Conservation (phyloP, 2,888 invertebrate species). For the Habroteleia sp. region DNA sequence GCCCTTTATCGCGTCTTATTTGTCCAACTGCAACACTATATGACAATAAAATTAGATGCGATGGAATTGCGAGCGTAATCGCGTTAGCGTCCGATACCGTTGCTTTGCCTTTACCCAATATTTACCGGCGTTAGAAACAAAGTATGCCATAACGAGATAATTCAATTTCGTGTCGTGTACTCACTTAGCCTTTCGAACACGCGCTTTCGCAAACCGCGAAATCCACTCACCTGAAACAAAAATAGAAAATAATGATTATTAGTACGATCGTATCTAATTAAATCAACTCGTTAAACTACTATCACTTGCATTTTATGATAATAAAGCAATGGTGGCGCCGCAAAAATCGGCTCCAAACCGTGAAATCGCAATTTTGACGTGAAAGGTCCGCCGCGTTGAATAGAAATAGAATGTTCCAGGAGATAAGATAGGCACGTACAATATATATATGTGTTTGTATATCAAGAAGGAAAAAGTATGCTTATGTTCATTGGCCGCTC, state of each 20-base stretch:
- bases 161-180: conserved; percentile 45
- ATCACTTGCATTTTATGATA: conserved; percentile 47
- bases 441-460: conserved; percentile 25
- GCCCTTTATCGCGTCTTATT: background rate
- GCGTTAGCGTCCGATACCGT: conserved; percentile 7
- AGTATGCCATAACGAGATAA: conserved; percentile 38
- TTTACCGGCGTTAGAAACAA: conserved; percentile 36
- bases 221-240: conserved; percentile 63
- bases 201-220: conserved; percentile 46
- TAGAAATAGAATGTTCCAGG: conserved; percentile 47
- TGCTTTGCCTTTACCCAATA: conserved; percentile 28
- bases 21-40: conserved; percentile 1
- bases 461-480: conserved; percentile 37
- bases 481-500: conserved; percentile 50
- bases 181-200: conserved; percentile 38
- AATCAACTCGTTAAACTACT: conserved; percentile 48
- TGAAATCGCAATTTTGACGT: conserved; percentile 57
- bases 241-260: conserved; percentile 47
- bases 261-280: conserved; percentile 49
- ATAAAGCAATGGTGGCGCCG: conserved; percentile 23
- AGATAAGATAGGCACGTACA: conserved; percentile 60
- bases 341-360: conserved; percentile 20
- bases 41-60: conserved; percentile 16
- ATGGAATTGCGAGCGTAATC: conserved; percentile 33
- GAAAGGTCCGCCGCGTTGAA: conserved; percentile 50